Evolutionary conservation across 2,113 vertebrate genomes (phyloP), one percentile per base, ranked within the genome.

Genomic region (Lichenostomus cassidix): DNA sequence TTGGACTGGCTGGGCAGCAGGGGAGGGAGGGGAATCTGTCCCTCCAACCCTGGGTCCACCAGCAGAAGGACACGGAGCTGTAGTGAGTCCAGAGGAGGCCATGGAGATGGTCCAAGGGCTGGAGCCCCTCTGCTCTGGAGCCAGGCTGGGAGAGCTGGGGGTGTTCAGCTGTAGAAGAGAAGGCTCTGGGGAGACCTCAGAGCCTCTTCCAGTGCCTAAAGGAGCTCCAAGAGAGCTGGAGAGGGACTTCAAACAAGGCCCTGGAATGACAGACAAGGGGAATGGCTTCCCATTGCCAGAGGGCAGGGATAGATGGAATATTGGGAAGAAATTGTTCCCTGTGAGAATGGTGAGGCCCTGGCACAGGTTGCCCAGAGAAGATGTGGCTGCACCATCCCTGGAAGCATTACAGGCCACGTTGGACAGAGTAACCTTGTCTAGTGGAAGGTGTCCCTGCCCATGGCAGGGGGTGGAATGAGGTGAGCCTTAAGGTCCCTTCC

Each of bases 311-410:
- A 4, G 25, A 5, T 71, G 58, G 39, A 41, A 49, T 35, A 27
- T 2, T 49, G 58, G 25, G 35, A 22, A 27, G 11, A 5, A 88
- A 49, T 35, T 42, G 0, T 0, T 22, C 1, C 0, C 24, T 63
- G 13, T 25, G 65, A 25, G n/a, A 0, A 13, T 15, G 0, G 1
- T 0, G 5, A 71, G 29, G 2, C 20, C 20, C 75, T 56, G 65
- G 49, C 35, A 41, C n/a, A 49, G 16, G 35, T 0, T 71, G 4
- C 11, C 13, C 35, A 64, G 75, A n/a, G 65, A 0, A 63, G 24
- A 56, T 87, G 29, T 64, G 41, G 49, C 20, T 71, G 58, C 25
- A 4, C 65, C 65, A 70, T 21, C 24, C 24, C 42, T 49, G 42
- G 14, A 4, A 87, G 16, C 49, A 29, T 3, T 0, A 16, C 1